Conservation (phyloP, 2,888 invertebrate species). For the Cephus pygmeus region DNA sequence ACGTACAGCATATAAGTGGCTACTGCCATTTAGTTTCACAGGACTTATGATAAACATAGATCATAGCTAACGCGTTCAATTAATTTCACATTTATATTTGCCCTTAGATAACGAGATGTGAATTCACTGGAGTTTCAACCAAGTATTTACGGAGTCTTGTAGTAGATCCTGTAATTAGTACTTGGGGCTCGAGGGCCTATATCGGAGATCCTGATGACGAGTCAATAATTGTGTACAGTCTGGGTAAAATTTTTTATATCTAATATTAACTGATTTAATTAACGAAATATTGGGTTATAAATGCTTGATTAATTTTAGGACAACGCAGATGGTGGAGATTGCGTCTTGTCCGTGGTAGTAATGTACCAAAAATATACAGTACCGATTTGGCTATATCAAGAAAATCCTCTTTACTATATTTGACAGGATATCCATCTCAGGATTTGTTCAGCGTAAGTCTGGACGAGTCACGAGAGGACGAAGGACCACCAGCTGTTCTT, state of each 20-base stretch:
- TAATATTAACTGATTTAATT: neutral
- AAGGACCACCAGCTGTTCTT: constrained; percentile 27
- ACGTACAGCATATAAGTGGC: neutral
- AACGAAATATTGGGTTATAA: neutral
- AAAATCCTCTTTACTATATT: constrained; percentile 52
- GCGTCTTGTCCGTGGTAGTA: constrained; percentile 32
- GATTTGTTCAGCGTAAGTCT: constrained; percentile 58
- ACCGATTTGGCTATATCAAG: constrained; percentile 59
- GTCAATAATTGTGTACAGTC: constrained; percentile 43
- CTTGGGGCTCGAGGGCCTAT: constrained; percentile 57
- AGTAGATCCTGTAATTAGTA: constrained; percentile 49
- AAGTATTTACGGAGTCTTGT: constrained; percentile 52
- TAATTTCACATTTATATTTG: neutral
- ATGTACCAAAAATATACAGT: constrained; percentile 39
- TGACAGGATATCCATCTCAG: constrained; percentile 50
- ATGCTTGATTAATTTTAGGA: constrained; percentile 25
- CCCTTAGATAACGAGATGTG: constrained; percentile 34
- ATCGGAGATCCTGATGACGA: constrained; percentile 58
- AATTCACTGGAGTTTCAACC: constrained; percentile 42
- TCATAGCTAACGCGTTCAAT: neutral
- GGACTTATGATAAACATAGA: neutral
- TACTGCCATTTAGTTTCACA: neutral
- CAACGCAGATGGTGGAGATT: constrained; percentile 58
- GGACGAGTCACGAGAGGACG: constrained; percentile 30
- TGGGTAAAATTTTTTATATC: constrained; percentile 24